Percentiles rank a stretch among this genome's conserved stretches.
These are phyloP conservation scores for Cotesia congregata DNA, from an alignment of 2,888 invertebrate species.

Conservation along the genomic window DNA sequence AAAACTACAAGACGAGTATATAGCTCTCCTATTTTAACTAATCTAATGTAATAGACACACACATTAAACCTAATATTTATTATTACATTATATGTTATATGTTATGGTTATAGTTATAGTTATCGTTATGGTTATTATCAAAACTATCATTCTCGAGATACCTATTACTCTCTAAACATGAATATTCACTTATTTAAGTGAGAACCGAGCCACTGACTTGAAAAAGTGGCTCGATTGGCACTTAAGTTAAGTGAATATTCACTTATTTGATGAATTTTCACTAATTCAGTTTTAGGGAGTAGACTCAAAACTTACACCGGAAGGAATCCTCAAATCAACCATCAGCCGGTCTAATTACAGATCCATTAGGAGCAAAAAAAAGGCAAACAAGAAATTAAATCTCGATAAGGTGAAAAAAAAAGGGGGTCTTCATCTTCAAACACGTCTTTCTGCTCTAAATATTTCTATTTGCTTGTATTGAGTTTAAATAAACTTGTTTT, in stretches of 20 bases:
- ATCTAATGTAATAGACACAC: not conserved
- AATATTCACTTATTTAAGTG: no score
- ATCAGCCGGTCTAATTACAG: not conserved
- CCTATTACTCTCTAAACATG: no score
- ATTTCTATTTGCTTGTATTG: not conserved
- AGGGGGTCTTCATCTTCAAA: not conserved
- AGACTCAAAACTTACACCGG: not conserved
- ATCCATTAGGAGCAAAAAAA: constrained; percentile 10
- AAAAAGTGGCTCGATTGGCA: no score
- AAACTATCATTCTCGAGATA: not conserved
- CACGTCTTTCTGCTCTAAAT: not conserved
- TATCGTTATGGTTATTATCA: not conserved
- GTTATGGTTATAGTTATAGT: not conserved
- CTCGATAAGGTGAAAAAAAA: not conserved
- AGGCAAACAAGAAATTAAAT: not conserved
- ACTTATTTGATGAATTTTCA: no score
- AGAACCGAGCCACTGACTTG: no score
- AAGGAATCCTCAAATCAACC: not conserved
- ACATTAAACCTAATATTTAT: not conserved
- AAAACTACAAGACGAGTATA: not conserved
- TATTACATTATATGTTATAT: constrained; percentile 4
- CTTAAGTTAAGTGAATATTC: no score
- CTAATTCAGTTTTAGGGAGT: no score
- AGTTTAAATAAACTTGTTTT: not conserved
- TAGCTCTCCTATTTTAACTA: not conserved